Conservation (phyloP, 2,797 vertebrate genomes). For the Falco cherrug region DNA sequence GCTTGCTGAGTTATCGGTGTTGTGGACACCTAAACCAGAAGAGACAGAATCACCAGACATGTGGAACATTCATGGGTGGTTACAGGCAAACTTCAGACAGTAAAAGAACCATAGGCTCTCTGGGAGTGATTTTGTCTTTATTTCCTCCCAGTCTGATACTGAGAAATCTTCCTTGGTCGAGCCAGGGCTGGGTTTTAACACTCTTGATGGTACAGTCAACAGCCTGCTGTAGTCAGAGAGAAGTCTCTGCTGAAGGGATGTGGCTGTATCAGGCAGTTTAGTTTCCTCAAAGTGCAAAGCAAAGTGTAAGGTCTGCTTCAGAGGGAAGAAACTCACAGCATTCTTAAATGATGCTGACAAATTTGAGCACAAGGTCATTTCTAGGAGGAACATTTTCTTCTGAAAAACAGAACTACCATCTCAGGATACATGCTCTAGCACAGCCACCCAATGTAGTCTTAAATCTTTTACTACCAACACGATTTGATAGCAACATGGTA, state of each 20-base stretch:
- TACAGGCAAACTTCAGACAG: background rate
- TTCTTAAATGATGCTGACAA: background rate
- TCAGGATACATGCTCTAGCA: background rate
- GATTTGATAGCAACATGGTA: background rate
- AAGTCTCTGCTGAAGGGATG: background rate
- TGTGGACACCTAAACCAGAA: background rate
- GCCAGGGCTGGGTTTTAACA: background rate
- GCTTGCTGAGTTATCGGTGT: background rate
- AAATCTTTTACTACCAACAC: background rate
- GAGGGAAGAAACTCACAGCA: background rate
- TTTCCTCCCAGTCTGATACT: background rate
- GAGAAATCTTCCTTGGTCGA: background rate
- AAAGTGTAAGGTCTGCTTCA: background rate
- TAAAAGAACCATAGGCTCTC: background rate
- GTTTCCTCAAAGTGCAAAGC: background rate
- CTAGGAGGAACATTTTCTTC: background rate
- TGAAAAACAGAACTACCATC: background rate
- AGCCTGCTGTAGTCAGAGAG: background rate
- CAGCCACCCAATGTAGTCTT: background rate
- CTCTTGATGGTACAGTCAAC: background rate
- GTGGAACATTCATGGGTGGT: background rate
- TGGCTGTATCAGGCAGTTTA: background rate
- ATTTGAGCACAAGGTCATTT: background rate
- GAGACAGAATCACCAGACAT: background rate
- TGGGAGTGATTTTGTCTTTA: background rate